A percentile compares a stretch with the other conserved stretches of the same genome.
These are phyloP conservation scores for Nestor notabilis DNA, from an alignment of 2,113 vertebrate species.

Conservation along the genomic window DNA sequence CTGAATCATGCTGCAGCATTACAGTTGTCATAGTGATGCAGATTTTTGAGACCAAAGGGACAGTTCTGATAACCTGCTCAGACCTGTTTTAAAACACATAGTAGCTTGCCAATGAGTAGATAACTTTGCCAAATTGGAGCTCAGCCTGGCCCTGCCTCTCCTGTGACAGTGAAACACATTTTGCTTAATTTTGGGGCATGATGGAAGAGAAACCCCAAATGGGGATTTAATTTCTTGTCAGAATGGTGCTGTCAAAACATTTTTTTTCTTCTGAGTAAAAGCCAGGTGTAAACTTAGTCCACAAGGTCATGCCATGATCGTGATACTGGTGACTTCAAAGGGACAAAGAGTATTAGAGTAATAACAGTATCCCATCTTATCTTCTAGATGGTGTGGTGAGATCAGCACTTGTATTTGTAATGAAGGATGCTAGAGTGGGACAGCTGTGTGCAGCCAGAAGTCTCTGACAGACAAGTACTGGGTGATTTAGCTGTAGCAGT, in stretches of 20 bases:
- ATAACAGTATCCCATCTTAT: not conserved
- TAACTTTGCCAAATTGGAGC: not conserved
- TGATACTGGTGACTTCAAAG: not conserved
- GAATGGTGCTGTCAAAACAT: not conserved
- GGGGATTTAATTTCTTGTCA: not conserved
- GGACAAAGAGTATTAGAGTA: not conserved
- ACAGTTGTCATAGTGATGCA: slow-evolving; percentile 48
- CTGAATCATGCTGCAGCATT: slow-evolving; percentile 18
- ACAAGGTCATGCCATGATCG: not conserved
- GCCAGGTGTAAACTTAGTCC: not conserved
- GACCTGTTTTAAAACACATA: not conserved
- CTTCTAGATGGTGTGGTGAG: not conserved
- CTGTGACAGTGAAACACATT: not conserved
- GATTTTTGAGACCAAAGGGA: slow-evolving; percentile 27
- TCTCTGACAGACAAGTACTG: not conserved
- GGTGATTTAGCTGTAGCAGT: not conserved
- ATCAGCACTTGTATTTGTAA: not conserved
- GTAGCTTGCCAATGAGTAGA: not conserved
- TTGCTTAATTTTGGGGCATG: not conserved
- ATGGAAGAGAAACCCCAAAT: not conserved
- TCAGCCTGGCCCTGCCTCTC: not conserved
- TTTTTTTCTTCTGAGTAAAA: not conserved
- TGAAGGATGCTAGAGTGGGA: not conserved
- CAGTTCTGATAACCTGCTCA: not conserved
- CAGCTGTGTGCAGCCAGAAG: not conserved